These are phyloP conservation scores for Chionoecetes opilio DNA, from an alignment of 1,140 invertebrate genomes.

Conservation along the genomic window DNA sequence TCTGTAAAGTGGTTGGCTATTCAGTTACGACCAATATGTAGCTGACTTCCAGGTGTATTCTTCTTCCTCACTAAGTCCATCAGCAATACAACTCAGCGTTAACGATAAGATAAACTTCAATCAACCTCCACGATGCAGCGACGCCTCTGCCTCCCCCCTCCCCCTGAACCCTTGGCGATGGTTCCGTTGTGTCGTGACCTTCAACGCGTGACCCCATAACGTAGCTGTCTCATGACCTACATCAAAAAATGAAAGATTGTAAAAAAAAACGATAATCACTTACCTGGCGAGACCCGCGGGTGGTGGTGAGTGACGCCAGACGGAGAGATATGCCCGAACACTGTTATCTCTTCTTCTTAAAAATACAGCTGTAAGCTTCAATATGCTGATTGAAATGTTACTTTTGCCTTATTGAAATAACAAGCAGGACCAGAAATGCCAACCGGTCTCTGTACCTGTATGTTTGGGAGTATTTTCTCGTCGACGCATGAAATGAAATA, in stretches of 20 bases:
- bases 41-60: too few species aligned
- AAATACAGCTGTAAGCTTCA: conserved; percentile 69
- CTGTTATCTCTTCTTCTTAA: conserved; percentile 66
- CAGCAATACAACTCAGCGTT: too few species aligned
- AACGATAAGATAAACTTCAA: too few species aligned
- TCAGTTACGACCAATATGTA: too few species aligned
- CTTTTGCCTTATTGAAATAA: conserved; percentile 77
- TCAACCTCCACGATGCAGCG: not conserved
- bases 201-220: conserved; percentile 1
- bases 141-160: not conserved
- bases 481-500: not conserved
- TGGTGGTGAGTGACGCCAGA: conserved; percentile 54
- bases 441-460: not conserved
- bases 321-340: conserved; percentile 65
- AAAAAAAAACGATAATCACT: conserved; percentile 66
- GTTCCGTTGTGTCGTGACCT: not conserved
- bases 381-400: conserved; percentile 78
- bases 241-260: not conserved
- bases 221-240: conserved; percentile 38
- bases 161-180: not conserved
- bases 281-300: not conserved
- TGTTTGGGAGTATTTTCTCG: not conserved
- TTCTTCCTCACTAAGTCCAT: too few species aligned
- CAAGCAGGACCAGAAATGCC: conserved; percentile 64
- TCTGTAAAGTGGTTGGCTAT: too few species aligned